phyloP scores from a whole-genome alignment of 2,888 invertebrate species.

The Torymus auratus region DNA sequence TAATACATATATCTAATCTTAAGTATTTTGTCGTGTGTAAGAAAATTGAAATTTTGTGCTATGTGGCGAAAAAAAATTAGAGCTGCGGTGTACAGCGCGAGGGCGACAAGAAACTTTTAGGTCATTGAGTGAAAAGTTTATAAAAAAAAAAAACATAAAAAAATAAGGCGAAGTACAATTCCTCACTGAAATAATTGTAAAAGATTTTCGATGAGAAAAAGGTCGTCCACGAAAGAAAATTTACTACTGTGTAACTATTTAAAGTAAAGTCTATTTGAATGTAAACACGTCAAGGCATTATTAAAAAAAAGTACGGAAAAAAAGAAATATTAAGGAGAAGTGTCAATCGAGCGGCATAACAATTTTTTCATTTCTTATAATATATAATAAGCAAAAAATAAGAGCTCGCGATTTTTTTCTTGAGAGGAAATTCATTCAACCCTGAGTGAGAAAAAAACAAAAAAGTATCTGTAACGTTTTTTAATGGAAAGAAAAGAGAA shows the following conservation, averaged over 20 bases:
- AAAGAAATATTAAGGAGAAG: constrained; percentile 69
- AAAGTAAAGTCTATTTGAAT: constrained; percentile 73
- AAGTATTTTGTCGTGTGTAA: constrained; percentile 20
- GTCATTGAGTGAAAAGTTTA: not conserved
- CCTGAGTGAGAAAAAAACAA: constrained; percentile 12
- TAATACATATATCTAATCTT: constrained; percentile 14
- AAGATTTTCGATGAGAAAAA: constrained; percentile 58
- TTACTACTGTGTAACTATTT: constrained; percentile 71
- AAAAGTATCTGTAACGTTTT: constrained; percentile 18
- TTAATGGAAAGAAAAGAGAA: constrained; percentile 44
- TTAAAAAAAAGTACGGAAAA: constrained; percentile 62
- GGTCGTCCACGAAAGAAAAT: constrained; percentile 60
- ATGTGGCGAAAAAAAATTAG: not conserved
- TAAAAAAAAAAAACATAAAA: constrained; percentile 34
- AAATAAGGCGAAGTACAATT: constrained; percentile 66
- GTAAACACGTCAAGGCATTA: constrained; percentile 70
- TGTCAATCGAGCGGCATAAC: constrained; percentile 65
- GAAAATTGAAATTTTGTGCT: constrained; percentile 28
- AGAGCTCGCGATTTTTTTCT: constrained; percentile 59
- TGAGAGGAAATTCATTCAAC: constrained; percentile 49
- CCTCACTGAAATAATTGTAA: constrained; percentile 66
- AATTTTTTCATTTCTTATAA: constrained; percentile 50
- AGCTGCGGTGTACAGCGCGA: not conserved
- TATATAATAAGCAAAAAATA: constrained; percentile 54
- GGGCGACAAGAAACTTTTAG: constrained; percentile 24